Base-by-base conservation (phyloP, 2,797 vertebrate species). In the Lacerta agilis region DNA sequence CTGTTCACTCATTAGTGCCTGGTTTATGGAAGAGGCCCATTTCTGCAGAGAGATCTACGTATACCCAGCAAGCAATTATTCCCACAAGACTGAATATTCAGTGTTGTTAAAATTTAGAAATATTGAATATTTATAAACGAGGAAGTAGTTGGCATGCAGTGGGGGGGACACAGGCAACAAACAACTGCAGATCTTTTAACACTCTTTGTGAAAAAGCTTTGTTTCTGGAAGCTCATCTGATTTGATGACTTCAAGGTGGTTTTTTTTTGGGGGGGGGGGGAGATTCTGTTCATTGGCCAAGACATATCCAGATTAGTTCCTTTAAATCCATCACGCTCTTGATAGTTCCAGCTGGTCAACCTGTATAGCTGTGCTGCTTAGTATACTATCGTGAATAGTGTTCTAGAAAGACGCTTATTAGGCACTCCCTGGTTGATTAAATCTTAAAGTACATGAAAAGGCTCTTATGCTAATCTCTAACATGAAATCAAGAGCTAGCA, bases 401-500 rank as follows among this genome's bases (percentile, higher is more conserved):
- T 45, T 79, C 49, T 4, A 67, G 58, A 82, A 88, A 92, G 86
- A 82, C 85, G 58, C n/a, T 86, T 79, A 41, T 77, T 90, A 29
- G 64, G 71, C 64, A 80, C 38, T 49, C 86, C 82, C 55, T 92
- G 85, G 89, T 91, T 91, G 86, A 92, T 25, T 91, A 85, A 90
- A 71, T 88, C 69, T 92, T 86, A 90, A 89, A 90, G 88, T 91
- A 87, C 36, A 76, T 78, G 25, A 90, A 90, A 92, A 94, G 41
- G 67, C 81, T 79, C 88, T 95, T 93, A 84, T 49, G 83, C 75
- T 88, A 82, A 88, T 77, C 92, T 92, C 83, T 84, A 86, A 64
- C 45, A 58, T 90, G 83, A 93, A 84, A 90, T 93, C 89, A 88
- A 94, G 93, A 89, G 83, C 83, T 89, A 88, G 84, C 71, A 87